Conservation (phyloP, 2,888 invertebrate species). For the Apotomis turbidana region DNA sequence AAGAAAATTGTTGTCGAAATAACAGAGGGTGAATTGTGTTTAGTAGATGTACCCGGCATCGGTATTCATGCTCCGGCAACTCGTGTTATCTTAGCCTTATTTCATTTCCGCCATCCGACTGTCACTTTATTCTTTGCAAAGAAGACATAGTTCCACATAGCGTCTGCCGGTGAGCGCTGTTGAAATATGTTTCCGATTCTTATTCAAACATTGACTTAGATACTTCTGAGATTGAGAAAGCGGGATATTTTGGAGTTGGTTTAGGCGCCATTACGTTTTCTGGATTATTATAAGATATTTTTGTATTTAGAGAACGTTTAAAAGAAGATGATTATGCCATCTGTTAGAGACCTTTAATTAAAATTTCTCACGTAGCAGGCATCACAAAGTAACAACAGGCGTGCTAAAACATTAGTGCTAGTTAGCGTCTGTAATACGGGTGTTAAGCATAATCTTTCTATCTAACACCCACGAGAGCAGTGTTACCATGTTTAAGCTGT, state of each 20-base stretch:
- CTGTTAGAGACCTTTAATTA: too few relatives aligned
- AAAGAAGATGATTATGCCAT: too few relatives aligned
- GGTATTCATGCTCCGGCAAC: constrained; percentile 43
- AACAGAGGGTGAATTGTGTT: constrained; percentile 60
- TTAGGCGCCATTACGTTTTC: too few relatives aligned
- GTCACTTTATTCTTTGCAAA: constrained; percentile 38
- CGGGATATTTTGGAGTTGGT: too few relatives aligned
- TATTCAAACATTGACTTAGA: constrained; percentile 6
- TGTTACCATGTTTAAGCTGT: too few relatives aligned
- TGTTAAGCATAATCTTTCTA: too few relatives aligned
- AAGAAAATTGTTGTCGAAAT: constrained; percentile 59
- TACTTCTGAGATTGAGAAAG: neutral
- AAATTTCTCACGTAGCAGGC: too few relatives aligned
- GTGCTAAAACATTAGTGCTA: too few relatives aligned
- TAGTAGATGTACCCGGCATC: constrained; percentile 44
- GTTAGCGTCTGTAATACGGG: too few relatives aligned
- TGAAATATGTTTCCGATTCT: constrained; percentile 26
- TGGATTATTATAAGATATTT: too few relatives aligned
- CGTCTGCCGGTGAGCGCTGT: constrained; percentile 25
- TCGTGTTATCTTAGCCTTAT: constrained; percentile 48
- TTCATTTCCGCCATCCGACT: constrained; percentile 45
- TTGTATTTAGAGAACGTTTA: too few relatives aligned
- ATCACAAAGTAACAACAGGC: too few relatives aligned
- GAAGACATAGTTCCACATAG: constrained; percentile 27
- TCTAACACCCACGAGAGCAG: neutral